Conservation (phyloP, 2,113 vertebrate genomes). For the Heloderma charlesbogerti region DNA sequence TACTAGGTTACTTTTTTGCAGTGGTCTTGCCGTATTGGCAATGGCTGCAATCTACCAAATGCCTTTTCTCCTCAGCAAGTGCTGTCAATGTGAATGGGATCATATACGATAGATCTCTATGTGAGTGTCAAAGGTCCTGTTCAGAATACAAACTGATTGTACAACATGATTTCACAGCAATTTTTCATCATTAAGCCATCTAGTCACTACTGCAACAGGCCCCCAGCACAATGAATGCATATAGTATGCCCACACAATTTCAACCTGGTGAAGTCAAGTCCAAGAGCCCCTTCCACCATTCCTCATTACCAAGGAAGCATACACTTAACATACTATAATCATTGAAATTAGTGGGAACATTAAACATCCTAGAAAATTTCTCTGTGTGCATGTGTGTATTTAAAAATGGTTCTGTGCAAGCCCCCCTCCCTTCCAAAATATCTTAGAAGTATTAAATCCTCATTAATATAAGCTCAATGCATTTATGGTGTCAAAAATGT, state of each 20-base stretch:
- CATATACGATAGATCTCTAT: neutral
- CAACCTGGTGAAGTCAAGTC: conserved; percentile 52
- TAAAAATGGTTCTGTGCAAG: conserved; percentile 74
- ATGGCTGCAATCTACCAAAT: neutral
- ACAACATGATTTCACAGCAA: conserved; percentile 49
- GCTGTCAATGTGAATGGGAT: neutral
- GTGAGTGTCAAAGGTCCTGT: conserved; percentile 21
- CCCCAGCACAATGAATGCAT: conserved; percentile 48
- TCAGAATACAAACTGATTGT: conserved; percentile 11
- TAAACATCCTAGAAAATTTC: conserved; percentile 61
- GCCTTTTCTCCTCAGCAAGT: neutral
- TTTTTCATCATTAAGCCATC: conserved; percentile 53
- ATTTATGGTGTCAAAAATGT: conserved; percentile 81
- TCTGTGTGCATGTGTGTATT: conserved; percentile 41
- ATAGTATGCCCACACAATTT: conserved; percentile 43
- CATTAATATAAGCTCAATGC: conserved; percentile 81
- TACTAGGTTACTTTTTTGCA: neutral
- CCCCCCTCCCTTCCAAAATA: conserved; percentile 57
- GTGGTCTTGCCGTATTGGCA: neutral
- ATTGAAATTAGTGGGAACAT: conserved; percentile 73
- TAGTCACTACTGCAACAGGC: conserved; percentile 42
- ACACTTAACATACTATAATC: conserved; percentile 65
- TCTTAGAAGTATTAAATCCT: conserved; percentile 79
- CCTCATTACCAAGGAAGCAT: conserved; percentile 66
- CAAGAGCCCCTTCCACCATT: conserved; percentile 54